Conservation (phyloP, 2,113 vertebrate genomes). For the Mastomys coucha region DNA sequence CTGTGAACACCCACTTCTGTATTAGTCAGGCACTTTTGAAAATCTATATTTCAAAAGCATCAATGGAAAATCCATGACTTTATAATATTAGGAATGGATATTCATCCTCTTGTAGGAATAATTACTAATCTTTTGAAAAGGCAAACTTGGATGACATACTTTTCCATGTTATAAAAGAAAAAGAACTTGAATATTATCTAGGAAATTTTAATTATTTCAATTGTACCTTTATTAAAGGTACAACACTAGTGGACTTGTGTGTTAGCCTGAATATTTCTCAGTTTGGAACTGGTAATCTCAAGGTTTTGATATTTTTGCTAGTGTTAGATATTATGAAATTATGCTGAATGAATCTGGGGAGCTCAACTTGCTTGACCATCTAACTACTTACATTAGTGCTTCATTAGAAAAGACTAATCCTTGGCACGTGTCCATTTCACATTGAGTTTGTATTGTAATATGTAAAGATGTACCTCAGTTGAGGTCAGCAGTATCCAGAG, state of each 20-base stretch:
- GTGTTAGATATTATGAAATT: not conserved
- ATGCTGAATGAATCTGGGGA: not conserved
- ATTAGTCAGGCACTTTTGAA: too few species aligned
- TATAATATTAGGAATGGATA: not conserved
- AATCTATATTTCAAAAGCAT: not conserved
- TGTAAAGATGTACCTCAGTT: not conserved
- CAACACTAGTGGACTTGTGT: not conserved
- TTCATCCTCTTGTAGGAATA: not conserved
- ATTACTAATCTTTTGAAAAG: slow-evolving; percentile 23
- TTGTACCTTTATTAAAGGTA: not conserved
- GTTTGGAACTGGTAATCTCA: not conserved
- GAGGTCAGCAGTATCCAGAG: not conserved
- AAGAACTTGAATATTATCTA: slow-evolving; percentile 1
- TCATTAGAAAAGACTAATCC: not conserved
- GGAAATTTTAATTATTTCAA: slow-evolving; percentile 12
- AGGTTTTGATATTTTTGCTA: not conserved
- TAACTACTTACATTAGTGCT: not conserved
- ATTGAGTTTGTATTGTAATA: not conserved
- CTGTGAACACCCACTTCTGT: too few species aligned
- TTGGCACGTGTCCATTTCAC: not conserved
- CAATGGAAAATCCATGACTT: not conserved
- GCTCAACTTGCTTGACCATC: not conserved
- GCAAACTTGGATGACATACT: not conserved
- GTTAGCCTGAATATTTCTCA: not conserved
- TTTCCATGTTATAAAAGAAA: not conserved